These are phyloP conservation scores for Cottoperca gobio DNA, from an alignment of 2,797 vertebrate species.

Conservation along the genomic window DNA sequence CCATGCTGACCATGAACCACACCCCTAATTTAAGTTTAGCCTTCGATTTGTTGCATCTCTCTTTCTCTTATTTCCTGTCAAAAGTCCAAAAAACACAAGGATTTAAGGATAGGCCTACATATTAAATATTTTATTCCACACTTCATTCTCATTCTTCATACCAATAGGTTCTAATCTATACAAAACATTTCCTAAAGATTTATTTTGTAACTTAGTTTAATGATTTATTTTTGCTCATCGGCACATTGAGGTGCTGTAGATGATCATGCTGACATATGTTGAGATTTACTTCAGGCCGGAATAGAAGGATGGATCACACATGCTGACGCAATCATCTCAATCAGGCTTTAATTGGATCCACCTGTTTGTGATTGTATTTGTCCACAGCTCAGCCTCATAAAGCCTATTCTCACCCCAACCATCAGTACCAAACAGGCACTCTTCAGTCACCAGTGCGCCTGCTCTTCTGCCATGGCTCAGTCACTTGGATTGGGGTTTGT, in stretches of 20 bases:
- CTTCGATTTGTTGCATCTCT: not conserved
- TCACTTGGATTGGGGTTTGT: constrained; percentile 71
- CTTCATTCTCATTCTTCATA: not conserved
- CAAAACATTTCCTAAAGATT: not conserved
- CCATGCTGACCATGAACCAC: not conserved
- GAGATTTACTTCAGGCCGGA: not conserved
- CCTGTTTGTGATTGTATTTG: constrained; percentile 57
- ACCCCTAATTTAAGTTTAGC: not conserved
- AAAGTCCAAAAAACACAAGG: not conserved
- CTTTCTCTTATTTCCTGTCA: not conserved
- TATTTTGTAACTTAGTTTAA: not conserved
- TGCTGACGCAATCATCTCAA: not conserved
- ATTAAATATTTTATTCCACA: not conserved
- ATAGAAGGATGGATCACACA: too few relatives aligned
- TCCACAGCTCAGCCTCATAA: not conserved
- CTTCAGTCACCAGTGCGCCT: not conserved
- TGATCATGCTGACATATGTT: not conserved
- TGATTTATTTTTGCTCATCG: not conserved
- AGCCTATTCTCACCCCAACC: not conserved
- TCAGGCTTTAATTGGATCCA: constrained; percentile 65
- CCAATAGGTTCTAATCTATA: not conserved
- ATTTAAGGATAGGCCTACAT: too few relatives aligned
- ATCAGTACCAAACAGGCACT: not conserved
- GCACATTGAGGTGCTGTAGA: not conserved
- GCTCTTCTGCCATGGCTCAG: constrained; percentile 64